Evolutionary conservation across 2,888 invertebrate species (phyloP), one percentile per base, ranked within the genome.

Genomic region (Acronicta aceris): DNA sequence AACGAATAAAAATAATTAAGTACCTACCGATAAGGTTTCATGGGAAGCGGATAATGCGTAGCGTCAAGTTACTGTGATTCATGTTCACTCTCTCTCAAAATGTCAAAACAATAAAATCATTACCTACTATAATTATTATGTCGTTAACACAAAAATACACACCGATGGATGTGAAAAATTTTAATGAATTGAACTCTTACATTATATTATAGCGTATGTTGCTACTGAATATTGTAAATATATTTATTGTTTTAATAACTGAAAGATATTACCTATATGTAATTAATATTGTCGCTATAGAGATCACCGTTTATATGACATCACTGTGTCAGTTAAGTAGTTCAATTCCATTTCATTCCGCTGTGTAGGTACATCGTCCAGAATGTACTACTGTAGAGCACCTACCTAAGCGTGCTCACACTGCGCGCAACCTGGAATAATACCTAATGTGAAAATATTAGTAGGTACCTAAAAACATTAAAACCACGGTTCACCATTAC

Each of bases 21-120:
- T 76, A 75, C 74, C 54, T 75, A 71, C 57, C 55, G 52, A 47
- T 85, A 86, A 86, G 79, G 74, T 88, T 88, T 86, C 85, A 87
- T 81, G 82, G 82, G 69, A 58, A 66, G 36, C 73, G 76, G 70
- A 74, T 71, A 63, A 71, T 68, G 60, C 69, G 71, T 79, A 74
- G 76, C 75, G 80, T 84, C 72, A 70, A 78, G 73, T 71, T 77
- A 71, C 81, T 81, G 85, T 82, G 83, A 82, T 79, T 60, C 68
- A 61, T 67, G 76, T 77, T 72, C 75, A 61, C 60, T 62, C 52
- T 65, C 67, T 59, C 36, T 42, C 53, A 45, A 15, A 42, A 17
- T 49, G 36, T 41, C 55, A 36, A 46, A 57, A 56, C 61, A 66
- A 59, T 60, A 43, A 66, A 49, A 69, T 72, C 46, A 59, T 65